A percentile compares a stretch with the other conserved stretches of the same genome.
These are phyloP conservation scores for Pseudomyrmex gracilis DNA, from an alignment of 1,140 invertebrate genomes.

Conservation along the genomic window DNA sequence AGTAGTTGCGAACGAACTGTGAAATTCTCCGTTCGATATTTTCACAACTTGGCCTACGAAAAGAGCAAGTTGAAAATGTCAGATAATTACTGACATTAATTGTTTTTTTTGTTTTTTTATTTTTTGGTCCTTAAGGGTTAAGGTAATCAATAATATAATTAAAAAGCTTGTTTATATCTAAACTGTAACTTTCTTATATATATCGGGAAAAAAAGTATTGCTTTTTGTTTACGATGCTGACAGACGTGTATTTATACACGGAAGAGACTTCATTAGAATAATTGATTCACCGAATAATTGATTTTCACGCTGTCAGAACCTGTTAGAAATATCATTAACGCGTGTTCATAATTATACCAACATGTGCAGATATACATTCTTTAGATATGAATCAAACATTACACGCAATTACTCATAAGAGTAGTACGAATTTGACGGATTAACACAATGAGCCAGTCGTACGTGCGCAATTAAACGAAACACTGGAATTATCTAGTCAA, in stretches of 20 bases:
- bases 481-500: slow-evolving; percentile 66
- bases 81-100: neutral
- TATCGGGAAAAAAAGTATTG: neutral
- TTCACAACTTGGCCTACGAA: slow-evolving; percentile 3
- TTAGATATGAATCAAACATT: slow-evolving; percentile 51
- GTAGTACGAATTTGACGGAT: slow-evolving; percentile 51
- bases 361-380: neutral
- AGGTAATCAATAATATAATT: neutral
- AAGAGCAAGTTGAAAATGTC: neutral
- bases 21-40: slow-evolving; percentile 36
- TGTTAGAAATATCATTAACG: slow-evolving; percentile 22
- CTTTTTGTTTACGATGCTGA: neutral
- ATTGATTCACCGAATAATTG: neutral
- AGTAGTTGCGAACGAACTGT: slow-evolving; percentile 55
- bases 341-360: neutral
- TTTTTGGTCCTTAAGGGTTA: neutral
- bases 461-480: slow-evolving; percentile 78
- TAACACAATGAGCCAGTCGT: slow-evolving; percentile 42
- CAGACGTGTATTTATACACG: neutral
- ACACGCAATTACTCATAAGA: slow-evolving; percentile 46
- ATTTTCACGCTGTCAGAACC: neutral
- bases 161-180: neutral
- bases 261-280: neutral
- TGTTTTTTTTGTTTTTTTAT: no score
- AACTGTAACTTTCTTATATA: neutral